Evolutionary conservation across 2,113 vertebrate genomes (phyloP), one percentile per base, ranked within the genome.

Genomic region (Hydropotes inermis): DNA sequence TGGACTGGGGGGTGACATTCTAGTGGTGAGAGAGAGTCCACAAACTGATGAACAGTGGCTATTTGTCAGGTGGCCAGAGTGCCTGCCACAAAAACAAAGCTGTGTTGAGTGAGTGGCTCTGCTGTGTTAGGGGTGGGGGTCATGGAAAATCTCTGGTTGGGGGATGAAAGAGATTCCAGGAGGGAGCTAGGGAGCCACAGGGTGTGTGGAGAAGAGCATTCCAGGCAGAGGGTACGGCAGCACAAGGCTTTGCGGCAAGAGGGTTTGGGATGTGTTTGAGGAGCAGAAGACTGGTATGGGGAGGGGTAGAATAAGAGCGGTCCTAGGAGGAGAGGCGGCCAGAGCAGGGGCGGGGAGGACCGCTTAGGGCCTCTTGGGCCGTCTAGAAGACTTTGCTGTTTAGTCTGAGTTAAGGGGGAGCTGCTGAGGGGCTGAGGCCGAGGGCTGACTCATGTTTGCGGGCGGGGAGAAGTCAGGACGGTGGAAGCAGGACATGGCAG

Each of bases 301-400:
- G 33, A 8, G 3, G 1, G 81, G 43, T 33, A 45, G 76, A 15
- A 2, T 1, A 25, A 10, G 70, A 57, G 9, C 0, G 3, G 3
- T 52, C 16, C 39, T 33, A 54, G 45, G 7, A 5, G 81, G 61
- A 52, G 76, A 16, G 21, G 55, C 45, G 16, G 30, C 55, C 6
- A 10, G 30, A 9, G 55, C 43, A 5, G 27, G 76, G 60, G 0
- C 0, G 23, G 43, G 54, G 52, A 45, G 27, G 27, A 50, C 17
- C 0, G 3, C 10, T 27, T 5, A 4, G 25, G 81, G 55, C 76
- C 28, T 14, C 39, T 30, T 7, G 85, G 36, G 28, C n/a, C 25
- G 7, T 14, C 0, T 0, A 21, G 60, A 89, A 12, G 45, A 36
- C 76, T 88, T n/a, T 3, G 23, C 45, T 82, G 3, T 57, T 16